These are phyloP conservation scores for Copsychus sechellarum DNA, from an alignment of 2,113 vertebrate genomes.

Conservation along the genomic window DNA sequence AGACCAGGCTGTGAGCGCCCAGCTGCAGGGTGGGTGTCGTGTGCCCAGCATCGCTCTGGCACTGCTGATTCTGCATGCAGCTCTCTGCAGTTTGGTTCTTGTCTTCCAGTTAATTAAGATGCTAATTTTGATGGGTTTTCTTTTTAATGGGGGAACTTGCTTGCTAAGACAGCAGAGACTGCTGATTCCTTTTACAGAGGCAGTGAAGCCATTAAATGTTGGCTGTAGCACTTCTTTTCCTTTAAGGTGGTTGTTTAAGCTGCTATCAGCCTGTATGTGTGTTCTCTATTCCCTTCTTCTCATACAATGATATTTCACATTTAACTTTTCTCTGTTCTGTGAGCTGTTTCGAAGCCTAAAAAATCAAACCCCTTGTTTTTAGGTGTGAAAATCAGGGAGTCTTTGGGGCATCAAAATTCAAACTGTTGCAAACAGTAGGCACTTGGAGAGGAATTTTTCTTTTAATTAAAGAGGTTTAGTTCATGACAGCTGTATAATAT, in stretches of 20 bases:
- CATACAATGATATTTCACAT: not conserved
- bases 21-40: not conserved
- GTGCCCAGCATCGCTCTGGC: not conserved
- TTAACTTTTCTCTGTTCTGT: not conserved
- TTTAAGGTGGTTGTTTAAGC: not conserved
- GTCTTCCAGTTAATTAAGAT: not conserved
- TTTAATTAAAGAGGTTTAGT: not conserved
- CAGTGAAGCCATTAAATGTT: not conserved
- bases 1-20: fast-evolving
- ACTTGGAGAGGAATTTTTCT: not conserved
- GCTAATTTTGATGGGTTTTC: not conserved
- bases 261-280: not conserved
- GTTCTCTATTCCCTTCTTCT: not conserved
- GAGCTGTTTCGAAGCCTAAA: not conserved
- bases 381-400: not conserved
- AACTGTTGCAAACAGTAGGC: not conserved
- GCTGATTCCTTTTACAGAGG: not conserved
- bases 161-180: not conserved
- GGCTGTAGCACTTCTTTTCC: not conserved
- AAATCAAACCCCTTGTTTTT: not conserved
- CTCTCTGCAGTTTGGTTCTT: fast-evolving
- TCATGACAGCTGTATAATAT: not conserved
- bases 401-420: not conserved
- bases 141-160: not conserved
- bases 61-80: fast-evolving